phyloP scores from a whole-genome alignment of 2,113 vertebrate genomes.

The Tenebrosternarchus preto region DNA sequence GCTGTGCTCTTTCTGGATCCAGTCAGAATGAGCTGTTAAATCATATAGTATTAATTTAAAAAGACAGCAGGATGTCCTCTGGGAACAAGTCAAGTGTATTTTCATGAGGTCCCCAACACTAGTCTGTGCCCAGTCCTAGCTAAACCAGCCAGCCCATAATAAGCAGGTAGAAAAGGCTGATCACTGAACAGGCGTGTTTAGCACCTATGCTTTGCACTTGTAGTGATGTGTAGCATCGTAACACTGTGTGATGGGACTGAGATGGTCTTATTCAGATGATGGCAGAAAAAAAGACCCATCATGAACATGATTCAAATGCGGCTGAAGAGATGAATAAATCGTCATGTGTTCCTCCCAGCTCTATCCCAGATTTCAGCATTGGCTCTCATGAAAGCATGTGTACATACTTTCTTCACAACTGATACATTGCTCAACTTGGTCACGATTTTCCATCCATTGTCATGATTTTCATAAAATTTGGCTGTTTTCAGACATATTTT shows the following conservation, averaged over 20 bases:
- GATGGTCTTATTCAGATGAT: too few relatives aligned
- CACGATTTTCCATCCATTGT: neutral
- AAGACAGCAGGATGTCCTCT: constrained; percentile 20
- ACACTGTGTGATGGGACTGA: too few relatives aligned
- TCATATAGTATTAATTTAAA: constrained; percentile 53
- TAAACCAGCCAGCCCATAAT: constrained; percentile 45
- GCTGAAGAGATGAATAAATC: too few relatives aligned
- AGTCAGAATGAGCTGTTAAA: constrained; percentile 44
- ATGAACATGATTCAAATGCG: too few relatives aligned
- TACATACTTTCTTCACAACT: too few relatives aligned
- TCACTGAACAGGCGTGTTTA: constrained; percentile 1
- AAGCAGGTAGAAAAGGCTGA: constrained; percentile 20
- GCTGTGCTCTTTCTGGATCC: constrained; percentile 40
- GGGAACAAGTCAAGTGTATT: constrained; percentile 54
- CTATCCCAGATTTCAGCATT: too few relatives aligned
- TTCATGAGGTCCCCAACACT: constrained; percentile 54
- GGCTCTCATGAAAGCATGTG: too few relatives aligned
- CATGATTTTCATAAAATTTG: neutral
- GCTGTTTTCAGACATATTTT: neutral
- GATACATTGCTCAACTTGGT: too few relatives aligned
- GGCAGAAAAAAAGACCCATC: too few relatives aligned
- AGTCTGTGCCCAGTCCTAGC: constrained; percentile 29
- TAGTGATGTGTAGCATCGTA: too few relatives aligned
- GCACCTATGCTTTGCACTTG: neutral
- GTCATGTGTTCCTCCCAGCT: too few relatives aligned